Percentiles rank a stretch among this genome's conserved stretches.
phyloP scores from a whole-genome alignment of 2,888 invertebrate genomes.

The Lagria hirta region DNA sequence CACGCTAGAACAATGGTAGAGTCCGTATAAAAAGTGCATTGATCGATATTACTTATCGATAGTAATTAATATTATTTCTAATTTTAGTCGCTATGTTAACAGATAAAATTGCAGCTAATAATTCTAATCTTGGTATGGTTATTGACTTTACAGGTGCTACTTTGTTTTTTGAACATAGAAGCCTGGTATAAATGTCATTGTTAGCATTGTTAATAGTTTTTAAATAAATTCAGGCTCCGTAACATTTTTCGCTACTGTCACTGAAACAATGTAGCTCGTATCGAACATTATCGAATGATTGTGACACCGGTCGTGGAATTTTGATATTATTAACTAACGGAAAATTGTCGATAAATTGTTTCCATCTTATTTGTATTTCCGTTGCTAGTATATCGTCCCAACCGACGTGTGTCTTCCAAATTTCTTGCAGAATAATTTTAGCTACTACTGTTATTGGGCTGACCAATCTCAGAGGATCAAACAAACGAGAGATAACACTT shows the following conservation, averaged over 20 bases:
- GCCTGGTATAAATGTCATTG: slow-evolving; percentile 16
- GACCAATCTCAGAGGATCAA: too few species aligned
- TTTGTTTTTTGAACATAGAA: slow-evolving; percentile 24
- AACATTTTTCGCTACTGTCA: slow-evolving; percentile 22
- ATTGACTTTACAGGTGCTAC: not conserved
- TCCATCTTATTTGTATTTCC: too few species aligned
- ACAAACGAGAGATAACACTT: too few species aligned
- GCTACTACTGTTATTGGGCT: too few species aligned
- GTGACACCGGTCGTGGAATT: not conserved
- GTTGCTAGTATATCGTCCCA: too few species aligned
- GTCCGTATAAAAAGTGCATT: not conserved
- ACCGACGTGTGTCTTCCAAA: too few species aligned
- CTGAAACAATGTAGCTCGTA: slow-evolving; percentile 25
- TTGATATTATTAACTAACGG: not conserved
- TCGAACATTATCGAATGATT: not conserved
- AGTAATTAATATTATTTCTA: too few species aligned
- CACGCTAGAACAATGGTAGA: not conserved
- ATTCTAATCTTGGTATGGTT: not conserved
- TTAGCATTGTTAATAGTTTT: slow-evolving; percentile 16
- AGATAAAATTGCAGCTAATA: not conserved
- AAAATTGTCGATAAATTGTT: not conserved
- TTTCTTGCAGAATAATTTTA: too few species aligned
- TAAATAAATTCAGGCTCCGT: slow-evolving; percentile 27
- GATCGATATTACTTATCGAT: too few species aligned
- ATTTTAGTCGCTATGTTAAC: too few species aligned